Percentiles rank a stretch among this genome's conserved stretches.
Evolutionary conservation across 2,797 vertebrate species (phyloP).

Genomic region (Gymnoscopelus microlampas): DNA sequence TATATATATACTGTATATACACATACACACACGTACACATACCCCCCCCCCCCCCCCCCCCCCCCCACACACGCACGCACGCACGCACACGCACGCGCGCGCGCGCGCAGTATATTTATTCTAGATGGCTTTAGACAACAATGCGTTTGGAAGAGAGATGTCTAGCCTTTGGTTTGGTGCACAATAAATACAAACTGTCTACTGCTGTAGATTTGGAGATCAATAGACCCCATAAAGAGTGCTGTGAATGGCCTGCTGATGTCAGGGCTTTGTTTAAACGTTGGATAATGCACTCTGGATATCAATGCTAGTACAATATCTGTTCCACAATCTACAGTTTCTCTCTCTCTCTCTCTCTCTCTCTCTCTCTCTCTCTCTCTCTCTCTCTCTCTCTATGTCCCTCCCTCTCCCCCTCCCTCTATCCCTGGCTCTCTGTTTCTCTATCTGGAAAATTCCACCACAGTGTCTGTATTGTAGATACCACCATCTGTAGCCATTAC

Average conservation of each 20-base stretch:
- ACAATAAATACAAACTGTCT: slow-evolving; percentile 36
- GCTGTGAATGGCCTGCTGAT: slow-evolving; percentile 58
- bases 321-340: slow-evolving; percentile 12
- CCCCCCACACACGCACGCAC: slow-evolving; percentile 18
- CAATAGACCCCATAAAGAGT: slow-evolving; percentile 40
- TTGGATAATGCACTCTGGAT: slow-evolving; percentile 44
- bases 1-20: too few relatives aligned
- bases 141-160: not conserved
- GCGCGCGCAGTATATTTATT: too few relatives aligned
- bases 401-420: too few relatives aligned
- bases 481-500: too few relatives aligned
- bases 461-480: too few relatives aligned
- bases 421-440: slow-evolving; percentile 11
- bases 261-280: slow-evolving; percentile 61
- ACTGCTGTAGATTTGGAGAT: slow-evolving; percentile 47
- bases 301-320: slow-evolving; percentile 32
- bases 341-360: slow-evolving; percentile 21
- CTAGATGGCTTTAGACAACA: not conserved
- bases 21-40: too few relatives aligned
- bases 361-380: slow-evolving; percentile 35
- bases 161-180: slow-evolving; percentile 16
- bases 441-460: too few relatives aligned
- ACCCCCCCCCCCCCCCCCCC: slow-evolving; percentile 38
- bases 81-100: slow-evolving; percentile 1
- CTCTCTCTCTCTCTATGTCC: slow-evolving; percentile 15